These are phyloP conservation scores for Parascotia fuliginaria DNA, from an alignment of 2,888 invertebrate genomes.

Conservation along the genomic window DNA sequence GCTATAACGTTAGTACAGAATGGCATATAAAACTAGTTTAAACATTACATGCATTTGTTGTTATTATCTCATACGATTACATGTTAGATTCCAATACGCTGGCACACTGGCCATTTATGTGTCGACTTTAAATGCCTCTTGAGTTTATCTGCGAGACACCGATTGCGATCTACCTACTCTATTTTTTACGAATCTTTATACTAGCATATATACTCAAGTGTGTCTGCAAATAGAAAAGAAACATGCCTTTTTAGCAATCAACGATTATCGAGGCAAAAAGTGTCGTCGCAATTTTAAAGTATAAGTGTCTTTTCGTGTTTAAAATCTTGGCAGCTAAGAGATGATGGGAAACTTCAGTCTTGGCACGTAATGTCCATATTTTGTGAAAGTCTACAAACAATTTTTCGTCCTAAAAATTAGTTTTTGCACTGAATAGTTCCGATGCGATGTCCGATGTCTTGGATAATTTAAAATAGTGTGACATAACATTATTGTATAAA, in stretches of 20 bases:
- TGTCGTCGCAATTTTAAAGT: slow-evolving; percentile 1
- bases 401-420: slow-evolving; percentile 21
- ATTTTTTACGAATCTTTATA: slow-evolving; percentile 29
- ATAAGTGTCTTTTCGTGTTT: slow-evolving; percentile 5
- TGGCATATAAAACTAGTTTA: slow-evolving; percentile 39
- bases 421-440: slow-evolving; percentile 7
- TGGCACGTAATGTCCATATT: slow-evolving; percentile 16
- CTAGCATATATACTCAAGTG: slow-evolving; percentile 31
- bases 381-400: slow-evolving; percentile 16
- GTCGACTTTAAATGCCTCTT: slow-evolving; percentile 44
- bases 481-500: no score
- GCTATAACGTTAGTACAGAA: no score
- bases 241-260: background rate
- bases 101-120: slow-evolving; percentile 45
- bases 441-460: background rate
- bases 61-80: slow-evolving; percentile 52
- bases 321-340: slow-evolving; percentile 19
- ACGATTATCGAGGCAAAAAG: background rate
- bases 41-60: slow-evolving; percentile 39
- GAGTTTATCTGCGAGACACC: slow-evolving; percentile 46
- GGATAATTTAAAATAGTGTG: no score
- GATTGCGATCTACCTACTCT: slow-evolving; percentile 51
- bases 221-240: background rate
- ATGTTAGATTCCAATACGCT: slow-evolving; percentile 40
- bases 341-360: slow-evolving; percentile 19